These are phyloP conservation scores for Rostratula benghalensis DNA, from an alignment of 2,113 vertebrate genomes.

Conservation along the genomic window DNA sequence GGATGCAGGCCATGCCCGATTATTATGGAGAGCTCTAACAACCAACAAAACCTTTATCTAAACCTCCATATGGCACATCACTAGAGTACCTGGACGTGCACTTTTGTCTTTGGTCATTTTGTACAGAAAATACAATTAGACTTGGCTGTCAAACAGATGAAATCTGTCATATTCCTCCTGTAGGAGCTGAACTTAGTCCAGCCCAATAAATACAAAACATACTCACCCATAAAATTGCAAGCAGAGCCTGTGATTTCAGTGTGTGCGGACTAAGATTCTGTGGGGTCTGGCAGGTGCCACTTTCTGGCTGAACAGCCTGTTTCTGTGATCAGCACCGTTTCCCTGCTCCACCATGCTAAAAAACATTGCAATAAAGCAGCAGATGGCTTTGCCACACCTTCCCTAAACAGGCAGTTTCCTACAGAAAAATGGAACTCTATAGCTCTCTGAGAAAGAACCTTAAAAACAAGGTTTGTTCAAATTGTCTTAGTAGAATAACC, in stretches of 20 bases:
- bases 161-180: slow-evolving; percentile 71
- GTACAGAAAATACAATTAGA: slow-evolving; percentile 71
- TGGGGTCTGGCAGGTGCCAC: slow-evolving; percentile 4
- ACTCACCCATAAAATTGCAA: slow-evolving; percentile 56
- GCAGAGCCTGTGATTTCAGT: slow-evolving; percentile 27
- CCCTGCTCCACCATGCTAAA: slow-evolving; percentile 14
- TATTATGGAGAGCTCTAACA: slow-evolving; percentile 45
- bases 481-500: neutral
- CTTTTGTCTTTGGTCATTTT: slow-evolving; percentile 72
- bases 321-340: slow-evolving; percentile 63
- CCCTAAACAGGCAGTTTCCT: slow-evolving; percentile 7
- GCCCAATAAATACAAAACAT: slow-evolving; percentile 67
- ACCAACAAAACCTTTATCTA: slow-evolving; percentile 42
- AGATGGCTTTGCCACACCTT: slow-evolving; percentile 66
- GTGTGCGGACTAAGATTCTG: slow-evolving; percentile 42
- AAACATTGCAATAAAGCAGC: slow-evolving; percentile 39
- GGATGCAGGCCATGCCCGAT: slow-evolving; percentile 1
- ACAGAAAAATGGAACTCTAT: slow-evolving; percentile 20
- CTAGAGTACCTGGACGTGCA: slow-evolving; percentile 22
- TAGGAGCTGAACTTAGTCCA: slow-evolving; percentile 62
- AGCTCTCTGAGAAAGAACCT: slow-evolving; percentile 12
- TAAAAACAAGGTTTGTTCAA: slow-evolving; percentile 21
- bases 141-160: slow-evolving; percentile 74
- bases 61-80: slow-evolving; percentile 64
- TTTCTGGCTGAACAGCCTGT: slow-evolving; percentile 60